Evolutionary conservation across 2,888 invertebrate species (phyloP).

Genomic region (Orchesella flavescens): DNA sequence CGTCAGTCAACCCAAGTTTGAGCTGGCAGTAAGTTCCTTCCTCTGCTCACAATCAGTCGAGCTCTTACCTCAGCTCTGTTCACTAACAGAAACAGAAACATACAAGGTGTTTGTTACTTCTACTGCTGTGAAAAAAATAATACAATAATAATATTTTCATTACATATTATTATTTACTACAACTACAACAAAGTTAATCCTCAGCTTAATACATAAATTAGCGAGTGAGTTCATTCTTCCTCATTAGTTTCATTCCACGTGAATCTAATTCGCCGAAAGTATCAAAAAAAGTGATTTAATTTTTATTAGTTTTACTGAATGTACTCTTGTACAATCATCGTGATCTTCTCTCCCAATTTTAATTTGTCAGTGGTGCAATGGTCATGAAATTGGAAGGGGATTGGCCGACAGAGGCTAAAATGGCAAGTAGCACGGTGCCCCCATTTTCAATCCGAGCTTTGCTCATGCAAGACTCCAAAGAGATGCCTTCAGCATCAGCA

Average conservation of each 20-base stretch:
- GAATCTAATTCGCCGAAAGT: no score
- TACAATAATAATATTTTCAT: no score
- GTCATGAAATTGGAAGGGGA: conserved; percentile 72
- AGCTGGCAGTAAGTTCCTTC: conserved; percentile 53
- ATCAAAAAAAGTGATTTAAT: no score
- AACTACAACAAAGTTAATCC: no score
- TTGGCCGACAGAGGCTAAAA: conserved; percentile 72
- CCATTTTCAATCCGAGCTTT: conserved; percentile 72
- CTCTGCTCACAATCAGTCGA: conserved; percentile 19
- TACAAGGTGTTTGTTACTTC: neutral
- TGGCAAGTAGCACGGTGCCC: conserved; percentile 70
- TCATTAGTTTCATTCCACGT: no score
- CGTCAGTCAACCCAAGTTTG: conserved; percentile 58
- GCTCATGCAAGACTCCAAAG: conserved; percentile 70
- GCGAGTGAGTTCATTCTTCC: no score
- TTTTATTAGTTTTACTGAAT: no score
- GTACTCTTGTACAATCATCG: no score
- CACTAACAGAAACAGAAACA: neutral
- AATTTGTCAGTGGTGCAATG: conserved; percentile 64
- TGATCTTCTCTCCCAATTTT: neutral
- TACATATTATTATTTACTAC: no score
- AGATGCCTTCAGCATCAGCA: conserved; percentile 53
- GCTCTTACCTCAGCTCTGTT: neutral
- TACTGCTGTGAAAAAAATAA: no score
- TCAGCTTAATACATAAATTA: no score